Evolutionary conservation across 1,140 invertebrate species (phyloP), one percentile per base, ranked within the genome.

Genomic region (Listronotus bonariensis): DNA sequence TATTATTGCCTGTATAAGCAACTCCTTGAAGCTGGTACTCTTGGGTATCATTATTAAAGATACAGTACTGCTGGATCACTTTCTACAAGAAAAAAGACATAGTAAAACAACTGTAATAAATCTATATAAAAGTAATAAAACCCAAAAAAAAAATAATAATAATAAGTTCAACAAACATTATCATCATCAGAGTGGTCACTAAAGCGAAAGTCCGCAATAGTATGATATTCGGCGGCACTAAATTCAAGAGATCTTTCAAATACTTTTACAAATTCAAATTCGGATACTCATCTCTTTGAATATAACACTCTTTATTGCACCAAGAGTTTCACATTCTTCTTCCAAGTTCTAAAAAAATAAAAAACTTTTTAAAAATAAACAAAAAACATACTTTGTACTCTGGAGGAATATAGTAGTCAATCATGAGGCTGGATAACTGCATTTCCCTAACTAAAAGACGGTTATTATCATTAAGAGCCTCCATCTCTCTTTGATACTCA

Each of bases 1-100:
- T 99, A 77, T 99, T 99, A 80, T 99, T 99, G 0, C 97, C 97
- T 12, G 96, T 97, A 78, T 99, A 99, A 0, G 97, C 97, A 2
- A 99, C 95, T 81, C 96, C 98, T 77, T 92, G 93, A 10, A 99
- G 84, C 78, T 99, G 95, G 93, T 96, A 99, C 79, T 99, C 97
- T 14, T 96, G 96, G 48, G 97, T 95, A 72, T 98, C 96, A 80
- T 98, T 95, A 82, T 98, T 98, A 95, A 96, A 99, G 72, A 92
- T 89, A 12, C 95, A 92, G 78, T 96, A 92, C 71, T 90, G 85
- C 74, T 97, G 93, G 63, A 98, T 94, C 80, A 96, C 87, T 59
- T 92, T 90, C 88, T 95, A 67, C 41, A 69, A 74, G 63, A 9
- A 34, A 49, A 55, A 32, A 41, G 1, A 2, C 7, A 41, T 41